A percentile compares a stretch with the other conserved stretches of the same genome.
Conservation (phyloP, 2,113 vertebrate genomes). For the Prinia subflava region DNA sequence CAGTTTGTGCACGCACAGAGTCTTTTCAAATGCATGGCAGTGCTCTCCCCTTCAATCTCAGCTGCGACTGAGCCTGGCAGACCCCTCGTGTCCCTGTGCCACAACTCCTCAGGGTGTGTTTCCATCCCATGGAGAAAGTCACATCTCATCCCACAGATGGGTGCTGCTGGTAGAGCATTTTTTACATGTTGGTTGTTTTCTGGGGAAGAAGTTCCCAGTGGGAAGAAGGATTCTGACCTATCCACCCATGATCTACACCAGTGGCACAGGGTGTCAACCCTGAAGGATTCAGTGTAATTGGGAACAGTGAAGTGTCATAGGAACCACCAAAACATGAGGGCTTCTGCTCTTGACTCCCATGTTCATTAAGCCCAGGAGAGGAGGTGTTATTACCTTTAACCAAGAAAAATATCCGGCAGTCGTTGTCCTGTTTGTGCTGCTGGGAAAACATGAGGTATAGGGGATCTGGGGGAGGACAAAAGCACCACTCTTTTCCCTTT, state of each 20-base stretch:
- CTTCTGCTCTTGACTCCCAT: not conserved
- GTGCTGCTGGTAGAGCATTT: not conserved
- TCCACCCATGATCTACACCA: not conserved
- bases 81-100: not conserved
- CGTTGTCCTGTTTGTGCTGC: not conserved
- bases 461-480: not conserved
- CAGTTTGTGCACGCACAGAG: not conserved
- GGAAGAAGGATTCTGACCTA: not conserved
- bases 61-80: not conserved
- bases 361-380: not conserved
- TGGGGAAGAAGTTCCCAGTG: not conserved
- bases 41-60: not conserved
- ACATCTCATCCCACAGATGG: not conserved
- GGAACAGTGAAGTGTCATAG: not conserved
- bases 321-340: not conserved
- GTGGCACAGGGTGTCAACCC: not conserved
- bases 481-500: not conserved
- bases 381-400: not conserved
- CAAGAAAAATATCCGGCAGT: not conserved
- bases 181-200: not conserved
- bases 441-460: not conserved
- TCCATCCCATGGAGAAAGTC: not conserved
- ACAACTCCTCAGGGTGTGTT: not conserved
- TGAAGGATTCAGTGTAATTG: rapidly evolving
- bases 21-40: not conserved